These are phyloP conservation scores for Bradypodion ventrale DNA, from an alignment of 2,797 vertebrate genomes.

Conservation along the genomic window DNA sequence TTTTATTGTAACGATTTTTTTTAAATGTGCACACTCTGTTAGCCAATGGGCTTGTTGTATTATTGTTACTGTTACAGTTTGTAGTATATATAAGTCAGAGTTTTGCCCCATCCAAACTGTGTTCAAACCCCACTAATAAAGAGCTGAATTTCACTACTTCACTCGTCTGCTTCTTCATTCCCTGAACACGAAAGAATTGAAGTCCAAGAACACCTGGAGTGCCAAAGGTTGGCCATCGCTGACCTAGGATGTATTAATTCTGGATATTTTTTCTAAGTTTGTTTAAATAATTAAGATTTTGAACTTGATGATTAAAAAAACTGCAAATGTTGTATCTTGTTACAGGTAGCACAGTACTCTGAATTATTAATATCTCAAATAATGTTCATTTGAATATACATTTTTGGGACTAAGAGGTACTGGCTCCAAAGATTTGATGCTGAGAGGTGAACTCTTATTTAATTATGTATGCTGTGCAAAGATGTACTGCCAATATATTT, in stretches of 20 bases:
- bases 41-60: no score
- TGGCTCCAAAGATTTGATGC: slow-evolving; percentile 42
- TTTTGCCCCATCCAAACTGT: no score
- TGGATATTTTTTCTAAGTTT: neutral
- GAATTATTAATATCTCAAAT: neutral
- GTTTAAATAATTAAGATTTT: neutral
- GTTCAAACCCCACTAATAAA: no score
- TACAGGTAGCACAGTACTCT: neutral
- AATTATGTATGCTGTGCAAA: slow-evolving; percentile 47
- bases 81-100: no score
- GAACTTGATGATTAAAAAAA: neutral
- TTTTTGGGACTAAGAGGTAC: slow-evolving; percentile 22
- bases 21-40: no score
- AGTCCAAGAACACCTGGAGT: no score
- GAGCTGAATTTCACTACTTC: no score
- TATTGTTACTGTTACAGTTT: no score
- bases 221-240: no score
- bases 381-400: slow-evolving; percentile 10
- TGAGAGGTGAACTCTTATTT: slow-evolving; percentile 55
- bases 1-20: no score
- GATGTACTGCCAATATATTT: slow-evolving; percentile 39
- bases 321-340: neutral
- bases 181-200: no score
- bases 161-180: no score
- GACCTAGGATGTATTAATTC: neutral